Evolutionary conservation across 2,797 vertebrate genomes (phyloP), one percentile per base, ranked within the genome.

Genomic region (Triplophysa bombifrons): DNA sequence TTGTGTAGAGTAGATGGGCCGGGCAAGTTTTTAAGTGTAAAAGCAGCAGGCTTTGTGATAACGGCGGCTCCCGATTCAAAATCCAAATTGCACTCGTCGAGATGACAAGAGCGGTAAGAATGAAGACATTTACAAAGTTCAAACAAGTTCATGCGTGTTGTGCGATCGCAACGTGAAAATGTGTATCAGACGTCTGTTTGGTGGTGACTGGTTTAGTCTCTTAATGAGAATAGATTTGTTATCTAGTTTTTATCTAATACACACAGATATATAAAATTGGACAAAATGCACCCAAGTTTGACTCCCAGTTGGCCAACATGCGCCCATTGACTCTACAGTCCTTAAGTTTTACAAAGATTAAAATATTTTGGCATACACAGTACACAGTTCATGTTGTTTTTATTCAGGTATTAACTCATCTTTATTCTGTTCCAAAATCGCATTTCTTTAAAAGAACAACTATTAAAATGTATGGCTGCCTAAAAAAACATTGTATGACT

Each of bases 1-100:
- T 76, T 71, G 72, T 50, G 51, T 74, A 44, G 80, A 34, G 67
- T 51, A 30, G 5, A 70, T 75, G 73, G 75, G 84, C 77, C 82
- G 82, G 67, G 80, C 48, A 19, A 74, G 56, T 51, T 38, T 34
- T 38, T 38, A 48, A 51, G 75, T 46, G 75, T 76, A 30, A 80
- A 85, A 76, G 48, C 73, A 30, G 34, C 64, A 6, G 16, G 60
- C 46, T 66, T 69, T 83, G 48, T 81, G 60, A 38, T 82, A 76
- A 71, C 72, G 65, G 61, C 48, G 68, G 68, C 69, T 81, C 80
- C 66, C 64, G 81, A 53, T 46, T 69, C 20, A 16, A 41, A 80
- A 79, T 53, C 17, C 63, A 65, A n/a, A 75, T 81, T 53, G 25
- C 53, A 56, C 70, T 38, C 56, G 34, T 30, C 27, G 68, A 63